Base-by-base conservation (phyloP, 37 sponge, comb jelly and placozoan species). In the Chondrilla cf. caribensis region DNA sequence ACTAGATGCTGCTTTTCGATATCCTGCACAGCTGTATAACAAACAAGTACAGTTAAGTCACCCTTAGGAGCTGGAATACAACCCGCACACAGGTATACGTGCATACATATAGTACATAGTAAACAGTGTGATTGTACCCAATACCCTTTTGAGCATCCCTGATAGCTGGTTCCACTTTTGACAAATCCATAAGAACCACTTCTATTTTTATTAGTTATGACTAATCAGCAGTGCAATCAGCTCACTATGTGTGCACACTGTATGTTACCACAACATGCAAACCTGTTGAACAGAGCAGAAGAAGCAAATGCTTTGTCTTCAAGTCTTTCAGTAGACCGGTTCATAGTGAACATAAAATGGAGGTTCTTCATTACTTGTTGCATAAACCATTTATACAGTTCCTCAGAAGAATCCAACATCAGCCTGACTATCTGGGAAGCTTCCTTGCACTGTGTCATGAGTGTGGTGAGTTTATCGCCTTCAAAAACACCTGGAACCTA, bases 341-440 rank as follows among this genome's bases (percentile, higher is more conserved):
- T 97, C 98, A 97, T 97, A 31, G 98, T 97, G 82, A 97, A 97
- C 32, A 97, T 94, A n/a, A 97, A 93, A 67, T 97, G 98, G 0
- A 97, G 89, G 75, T 97, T 97, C 24, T 75, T 68, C 93, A 97
- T 97, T 39, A 95, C 93, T 67, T 96, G 91, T 2, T 93, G 82
- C 6, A 93, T 97, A 81, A 97, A 97, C 98, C 98, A 97, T 60
- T 97, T 93, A 85, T 97, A 97, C 38, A 97, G 92, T 40, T 97
- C 98, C 51, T 97, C 98, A 22, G 89, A 38, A 9, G 93, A 87
- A 85, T 97, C 98, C 75, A 97, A 78, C 93, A 97, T 95, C 43
- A 93, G 90, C 0, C 98, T 95, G 29, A 93, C 95, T 58, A 83
- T 87, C 84, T 97, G 95, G 25, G 98, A 90, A 2, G 93, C 98